phyloP scores from a whole-genome alignment of 1,140 invertebrate species.

The Grapholita molesta region DNA sequence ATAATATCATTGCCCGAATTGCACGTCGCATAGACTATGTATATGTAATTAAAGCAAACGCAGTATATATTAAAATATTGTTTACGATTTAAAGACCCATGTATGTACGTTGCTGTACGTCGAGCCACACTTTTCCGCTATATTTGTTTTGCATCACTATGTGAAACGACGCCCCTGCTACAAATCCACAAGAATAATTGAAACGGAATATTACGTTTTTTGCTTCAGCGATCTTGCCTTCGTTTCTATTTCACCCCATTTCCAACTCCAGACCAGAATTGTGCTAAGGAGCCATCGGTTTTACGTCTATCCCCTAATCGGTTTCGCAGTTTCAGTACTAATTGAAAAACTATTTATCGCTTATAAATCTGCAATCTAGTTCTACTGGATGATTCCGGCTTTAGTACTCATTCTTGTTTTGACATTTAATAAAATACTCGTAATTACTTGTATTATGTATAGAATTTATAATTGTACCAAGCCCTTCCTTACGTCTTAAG shows the following conservation, averaged over 20 bases:
- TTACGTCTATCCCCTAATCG: background rate
- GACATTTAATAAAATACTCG: too few relatives aligned
- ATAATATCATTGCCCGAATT: too few relatives aligned
- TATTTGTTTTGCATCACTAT: conserved; percentile 16
- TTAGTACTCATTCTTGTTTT: background rate
- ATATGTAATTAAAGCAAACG: too few relatives aligned
- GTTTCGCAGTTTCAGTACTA: background rate
- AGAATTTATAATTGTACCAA: too few relatives aligned
- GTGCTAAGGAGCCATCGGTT: background rate
- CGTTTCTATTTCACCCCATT: conserved; percentile 27
- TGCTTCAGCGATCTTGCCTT: conserved; percentile 24
- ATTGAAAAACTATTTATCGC: background rate
- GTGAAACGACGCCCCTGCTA: conserved; percentile 31
- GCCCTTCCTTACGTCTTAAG: too few relatives aligned
- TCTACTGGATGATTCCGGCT: background rate
- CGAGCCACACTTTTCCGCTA: background rate
- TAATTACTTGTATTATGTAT: too few relatives aligned
- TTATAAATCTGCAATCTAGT: background rate
- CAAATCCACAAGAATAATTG: conserved; percentile 48
- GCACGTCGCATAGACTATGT: too few relatives aligned
- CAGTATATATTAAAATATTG: background rate
- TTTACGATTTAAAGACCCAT: background rate
- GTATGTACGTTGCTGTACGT: background rate
- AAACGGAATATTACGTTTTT: conserved; percentile 39
- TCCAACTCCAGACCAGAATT: background rate